Evolutionary conservation across 2,113 vertebrate genomes (phyloP).

Genomic region (Oenanthe melanoleuca): DNA sequence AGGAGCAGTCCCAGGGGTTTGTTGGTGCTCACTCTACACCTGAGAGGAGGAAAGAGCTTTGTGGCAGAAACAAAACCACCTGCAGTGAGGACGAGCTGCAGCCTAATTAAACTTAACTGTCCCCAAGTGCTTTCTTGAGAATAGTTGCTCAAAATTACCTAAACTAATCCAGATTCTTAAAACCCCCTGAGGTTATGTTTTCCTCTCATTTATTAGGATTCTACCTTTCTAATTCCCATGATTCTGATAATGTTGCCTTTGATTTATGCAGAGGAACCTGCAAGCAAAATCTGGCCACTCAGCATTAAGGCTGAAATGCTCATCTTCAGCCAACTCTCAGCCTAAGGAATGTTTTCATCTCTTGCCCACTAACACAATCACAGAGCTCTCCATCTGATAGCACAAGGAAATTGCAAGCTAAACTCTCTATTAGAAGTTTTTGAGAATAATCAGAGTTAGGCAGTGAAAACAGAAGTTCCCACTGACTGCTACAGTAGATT

Average conservation of each 20-base stretch:
- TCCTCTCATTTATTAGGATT: background rate
- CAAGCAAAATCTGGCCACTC: background rate
- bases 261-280: background rate
- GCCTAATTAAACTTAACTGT: slow-evolving; percentile 51
- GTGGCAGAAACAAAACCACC: background rate
- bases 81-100: background rate
- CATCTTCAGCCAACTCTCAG: background rate
- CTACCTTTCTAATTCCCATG: background rate
- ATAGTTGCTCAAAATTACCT: slow-evolving; percentile 29
- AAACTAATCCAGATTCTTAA: slow-evolving; percentile 10
- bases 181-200: background rate
- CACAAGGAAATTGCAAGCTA: background rate
- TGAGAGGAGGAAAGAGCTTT: background rate
- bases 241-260: background rate
- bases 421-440: background rate
- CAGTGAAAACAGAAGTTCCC: background rate
- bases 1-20: background rate
- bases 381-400: background rate
- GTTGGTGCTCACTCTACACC: background rate
- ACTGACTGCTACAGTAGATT: background rate
- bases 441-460: background rate
- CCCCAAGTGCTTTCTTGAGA: slow-evolving; percentile 28
- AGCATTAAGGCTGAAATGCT: background rate
- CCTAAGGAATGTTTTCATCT: background rate
- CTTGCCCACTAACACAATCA: background rate